Percentiles rank a stretch among this genome's conserved stretches.
Evolutionary conservation across 2,113 vertebrate species (phyloP).

Genomic region (Peromyscus maniculatus): DNA sequence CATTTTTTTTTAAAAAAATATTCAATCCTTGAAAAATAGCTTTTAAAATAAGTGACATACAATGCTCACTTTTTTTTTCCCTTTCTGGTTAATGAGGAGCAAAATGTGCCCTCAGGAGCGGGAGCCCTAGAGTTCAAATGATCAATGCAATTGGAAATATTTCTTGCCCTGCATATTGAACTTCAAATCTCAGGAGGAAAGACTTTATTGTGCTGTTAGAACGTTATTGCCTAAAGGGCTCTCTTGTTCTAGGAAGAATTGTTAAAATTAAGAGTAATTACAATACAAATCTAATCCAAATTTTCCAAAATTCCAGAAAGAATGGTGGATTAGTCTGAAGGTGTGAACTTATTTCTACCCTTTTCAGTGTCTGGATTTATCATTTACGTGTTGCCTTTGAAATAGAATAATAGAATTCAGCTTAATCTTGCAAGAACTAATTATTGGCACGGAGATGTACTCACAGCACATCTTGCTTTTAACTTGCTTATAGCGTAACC

Average conservation of each 20-base stretch:
- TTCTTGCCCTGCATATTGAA: constrained; percentile 57
- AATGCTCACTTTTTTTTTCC: constrained; percentile 56
- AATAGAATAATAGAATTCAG: constrained; percentile 51
- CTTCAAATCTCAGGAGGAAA: constrained; percentile 66
- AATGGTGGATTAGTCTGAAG: constrained; percentile 50
- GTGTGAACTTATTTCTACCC: constrained; percentile 55
- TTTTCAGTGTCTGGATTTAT: constrained; percentile 65
- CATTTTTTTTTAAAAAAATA: constrained; percentile 57
- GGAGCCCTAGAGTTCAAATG: constrained; percentile 71
- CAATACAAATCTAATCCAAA: constrained; percentile 42
- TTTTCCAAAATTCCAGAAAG: constrained; percentile 59
- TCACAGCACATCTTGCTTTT: constrained; percentile 60
- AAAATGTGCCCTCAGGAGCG: constrained; percentile 65
- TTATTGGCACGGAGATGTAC: constrained; percentile 62
- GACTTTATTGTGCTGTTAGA: constrained; percentile 66
- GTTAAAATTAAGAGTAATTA: constrained; percentile 73
- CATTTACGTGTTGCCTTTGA: constrained; percentile 53
- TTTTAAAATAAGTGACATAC: constrained; percentile 74
- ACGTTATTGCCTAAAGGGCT: constrained; percentile 66
- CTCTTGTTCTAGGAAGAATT: constrained; percentile 52
- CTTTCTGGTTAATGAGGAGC: constrained; percentile 68
- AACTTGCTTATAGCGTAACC: constrained; percentile 54
- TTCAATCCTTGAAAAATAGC: constrained; percentile 72
- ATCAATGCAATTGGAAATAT: constrained; percentile 69
- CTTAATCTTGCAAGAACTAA: constrained; percentile 60